Evolutionary conservation across 2,113 vertebrate genomes (phyloP), one percentile per base, ranked within the genome.

Genomic region (Hydropotes inermis): DNA sequence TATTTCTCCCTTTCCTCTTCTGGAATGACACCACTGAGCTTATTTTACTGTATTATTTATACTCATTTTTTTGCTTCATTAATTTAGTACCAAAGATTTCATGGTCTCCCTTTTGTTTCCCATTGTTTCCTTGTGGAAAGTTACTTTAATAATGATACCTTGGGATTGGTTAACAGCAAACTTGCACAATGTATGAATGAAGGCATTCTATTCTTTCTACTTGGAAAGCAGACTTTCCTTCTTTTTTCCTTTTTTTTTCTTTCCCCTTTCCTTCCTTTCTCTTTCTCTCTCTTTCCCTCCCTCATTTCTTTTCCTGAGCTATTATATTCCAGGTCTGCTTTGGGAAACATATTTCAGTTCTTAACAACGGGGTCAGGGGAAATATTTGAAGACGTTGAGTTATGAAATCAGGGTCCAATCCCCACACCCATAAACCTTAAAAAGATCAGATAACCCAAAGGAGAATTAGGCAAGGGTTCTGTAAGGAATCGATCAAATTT

Each of bases 151-250:
- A 27, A 55, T n/a, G 25, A 74, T 23, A 81, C 1, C 19, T 6
- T 89, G 6, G 89, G 4, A n/a, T 54, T 95, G 74, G 58, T 97
- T 33, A 97, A 78, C 70, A 87, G n/a, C 43, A 4, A 94, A 55
- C 23, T 92, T 88, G 33, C 54, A 86, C 28, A 5, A 27, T n/a
- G 7, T 0, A 52, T 13, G 10, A n/a, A 50, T 21, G 61, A 88
- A 79, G 15, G 36, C 15, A 28, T 89, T 96, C 89, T 87, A 7
- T 93, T 47, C 15, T 94, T 61, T 43, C 33, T 57, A 39, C 13
- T 4, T 64, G 2, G 25, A 23, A 93, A 27, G 82, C 27, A 6
- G 13, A 3, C 90, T 89, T 61, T 27, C 58, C 55, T 94, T 55
- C 55, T 19, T 28, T 9, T 25, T 45, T n/a, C 13, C 25, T 17